A percentile compares a stretch with the other conserved stretches of the same genome.
Evolutionary conservation across 2,113 vertebrate genomes (phyloP).

Genomic region (Dinomys branickii): DNA sequence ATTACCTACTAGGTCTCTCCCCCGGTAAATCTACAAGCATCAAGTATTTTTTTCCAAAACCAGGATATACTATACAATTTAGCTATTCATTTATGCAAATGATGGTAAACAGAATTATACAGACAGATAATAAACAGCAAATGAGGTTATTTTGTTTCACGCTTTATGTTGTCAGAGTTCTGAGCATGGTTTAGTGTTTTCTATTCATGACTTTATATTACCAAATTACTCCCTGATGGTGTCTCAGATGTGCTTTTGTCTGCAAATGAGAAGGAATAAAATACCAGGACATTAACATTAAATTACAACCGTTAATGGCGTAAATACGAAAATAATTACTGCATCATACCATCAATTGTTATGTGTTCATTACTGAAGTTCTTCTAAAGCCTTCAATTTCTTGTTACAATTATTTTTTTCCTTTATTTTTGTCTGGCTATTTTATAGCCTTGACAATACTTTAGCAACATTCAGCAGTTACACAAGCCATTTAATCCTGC

Average conservation of each 20-base stretch:
- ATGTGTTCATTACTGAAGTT: conserved; percentile 87
- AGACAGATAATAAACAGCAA: conserved; percentile 84
- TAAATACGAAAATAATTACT: conserved; percentile 89
- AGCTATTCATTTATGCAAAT: conserved; percentile 81
- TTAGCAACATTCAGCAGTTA: conserved; percentile 84
- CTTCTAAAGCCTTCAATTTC: conserved; percentile 86
- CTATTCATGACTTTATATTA: conserved; percentile 83
- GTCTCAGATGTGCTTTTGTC: conserved; percentile 88
- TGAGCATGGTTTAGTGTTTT: conserved; percentile 85
- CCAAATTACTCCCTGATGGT: conserved; percentile 82
- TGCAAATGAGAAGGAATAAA: conserved; percentile 84
- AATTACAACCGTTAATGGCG: conserved; percentile 84
- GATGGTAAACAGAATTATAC: conserved; percentile 82
- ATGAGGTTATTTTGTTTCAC: conserved; percentile 79
- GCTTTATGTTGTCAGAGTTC: conserved; percentile 85
- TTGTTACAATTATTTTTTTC: conserved; percentile 85
- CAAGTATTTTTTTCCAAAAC: conserved; percentile 67
- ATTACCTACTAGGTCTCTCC: conserved; percentile 20
- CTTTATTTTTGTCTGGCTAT: conserved; percentile 85
- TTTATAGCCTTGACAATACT: conserved; percentile 84
- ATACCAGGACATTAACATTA: conserved; percentile 86
- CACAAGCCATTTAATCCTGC: conserved; percentile 86
- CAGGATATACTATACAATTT: conserved; percentile 82
- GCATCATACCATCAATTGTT: conserved; percentile 87
- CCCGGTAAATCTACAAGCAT: conserved; percentile 58